These are phyloP conservation scores for Ellobius talpinus DNA, from an alignment of 2,113 vertebrate genomes.

Conservation along the genomic window DNA sequence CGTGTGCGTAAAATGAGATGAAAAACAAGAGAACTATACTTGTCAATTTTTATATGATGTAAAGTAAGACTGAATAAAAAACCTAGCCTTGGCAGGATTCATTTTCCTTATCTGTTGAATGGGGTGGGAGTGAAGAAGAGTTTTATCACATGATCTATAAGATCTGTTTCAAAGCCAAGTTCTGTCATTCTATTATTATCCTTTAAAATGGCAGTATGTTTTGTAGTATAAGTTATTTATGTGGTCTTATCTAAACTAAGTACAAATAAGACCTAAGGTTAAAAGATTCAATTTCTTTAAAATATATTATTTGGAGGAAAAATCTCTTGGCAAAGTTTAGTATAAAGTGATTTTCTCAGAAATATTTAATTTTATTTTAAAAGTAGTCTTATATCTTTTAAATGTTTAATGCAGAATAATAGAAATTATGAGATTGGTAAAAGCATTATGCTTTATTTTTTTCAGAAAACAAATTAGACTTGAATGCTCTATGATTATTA, in stretches of 20 bases:
- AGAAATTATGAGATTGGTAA: slow-evolving; percentile 59
- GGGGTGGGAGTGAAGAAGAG: not conserved
- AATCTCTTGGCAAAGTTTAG: not conserved
- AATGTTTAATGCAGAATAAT: slow-evolving; percentile 28
- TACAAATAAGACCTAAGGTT: slow-evolving; percentile 50
- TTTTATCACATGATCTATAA: not conserved
- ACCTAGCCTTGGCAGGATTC: not conserved
- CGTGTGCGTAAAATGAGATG: not conserved
- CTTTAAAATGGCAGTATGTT: not conserved
- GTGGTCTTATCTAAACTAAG: not conserved
- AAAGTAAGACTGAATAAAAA: slow-evolving; percentile 55
- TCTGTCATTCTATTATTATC: not conserved
- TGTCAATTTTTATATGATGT: slow-evolving; percentile 5
- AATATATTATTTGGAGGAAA: slow-evolving; percentile 45
- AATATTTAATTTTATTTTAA: slow-evolving; percentile 73
- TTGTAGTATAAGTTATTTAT: slow-evolving; percentile 46
- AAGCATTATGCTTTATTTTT: slow-evolving; percentile 71
- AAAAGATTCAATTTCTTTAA: slow-evolving; percentile 61
- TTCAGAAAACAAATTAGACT: slow-evolving; percentile 74
- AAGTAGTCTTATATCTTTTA: slow-evolving; percentile 46
- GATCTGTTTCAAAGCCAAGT: not conserved
- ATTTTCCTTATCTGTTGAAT: slow-evolving; percentile 41
- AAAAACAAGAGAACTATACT: slow-evolving; percentile 72
- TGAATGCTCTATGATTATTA: slow-evolving; percentile 67
- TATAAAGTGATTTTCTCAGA: slow-evolving; percentile 57